Conservation (phyloP, 2,113 vertebrate species). For the Ariopsis seemanni region DNA sequence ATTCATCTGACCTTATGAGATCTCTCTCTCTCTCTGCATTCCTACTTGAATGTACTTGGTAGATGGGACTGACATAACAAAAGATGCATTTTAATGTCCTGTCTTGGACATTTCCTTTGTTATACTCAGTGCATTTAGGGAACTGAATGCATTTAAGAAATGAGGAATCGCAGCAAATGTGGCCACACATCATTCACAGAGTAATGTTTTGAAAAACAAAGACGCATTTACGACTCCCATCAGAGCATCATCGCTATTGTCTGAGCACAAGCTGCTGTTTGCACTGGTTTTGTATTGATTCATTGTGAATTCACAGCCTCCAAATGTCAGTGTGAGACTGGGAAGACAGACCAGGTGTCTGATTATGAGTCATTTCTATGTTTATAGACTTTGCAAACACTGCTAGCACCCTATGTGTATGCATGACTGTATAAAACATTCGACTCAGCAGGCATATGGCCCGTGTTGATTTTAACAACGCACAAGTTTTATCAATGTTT, state of each 20-base stretch:
- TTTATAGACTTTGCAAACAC: slow-evolving; percentile 26
- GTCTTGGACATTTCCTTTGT: slow-evolving; percentile 24
- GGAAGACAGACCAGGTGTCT: slow-evolving; percentile 58
- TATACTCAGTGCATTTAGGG: background rate
- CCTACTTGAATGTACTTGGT: background rate
- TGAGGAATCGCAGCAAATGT: slow-evolving; percentile 22
- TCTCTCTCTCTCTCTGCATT: background rate
- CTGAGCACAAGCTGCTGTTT: slow-evolving; percentile 12
- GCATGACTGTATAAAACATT: slow-evolving; percentile 38
- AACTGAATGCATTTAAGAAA: background rate
- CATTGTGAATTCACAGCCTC: slow-evolving; percentile 16
- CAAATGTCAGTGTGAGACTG: slow-evolving; percentile 26
- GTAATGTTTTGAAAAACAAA: slow-evolving; percentile 22
- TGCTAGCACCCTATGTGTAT: slow-evolving; percentile 16
- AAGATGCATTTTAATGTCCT: slow-evolving; percentile 10
- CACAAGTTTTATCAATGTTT: slow-evolving; percentile 35
- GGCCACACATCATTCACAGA: slow-evolving; percentile 11
- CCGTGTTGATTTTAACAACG: slow-evolving; percentile 43
- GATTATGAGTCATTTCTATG: slow-evolving; percentile 53
- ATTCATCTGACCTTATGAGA: background rate
- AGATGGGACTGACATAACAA: background rate
- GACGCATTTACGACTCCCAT: background rate
- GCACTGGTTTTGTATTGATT: slow-evolving; percentile 9
- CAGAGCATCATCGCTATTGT: slow-evolving; percentile 15
- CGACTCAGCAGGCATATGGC: slow-evolving; percentile 20